Evolutionary conservation across 2,797 vertebrate genomes (phyloP).

Genomic region (Leptatherina wallacei): DNA sequence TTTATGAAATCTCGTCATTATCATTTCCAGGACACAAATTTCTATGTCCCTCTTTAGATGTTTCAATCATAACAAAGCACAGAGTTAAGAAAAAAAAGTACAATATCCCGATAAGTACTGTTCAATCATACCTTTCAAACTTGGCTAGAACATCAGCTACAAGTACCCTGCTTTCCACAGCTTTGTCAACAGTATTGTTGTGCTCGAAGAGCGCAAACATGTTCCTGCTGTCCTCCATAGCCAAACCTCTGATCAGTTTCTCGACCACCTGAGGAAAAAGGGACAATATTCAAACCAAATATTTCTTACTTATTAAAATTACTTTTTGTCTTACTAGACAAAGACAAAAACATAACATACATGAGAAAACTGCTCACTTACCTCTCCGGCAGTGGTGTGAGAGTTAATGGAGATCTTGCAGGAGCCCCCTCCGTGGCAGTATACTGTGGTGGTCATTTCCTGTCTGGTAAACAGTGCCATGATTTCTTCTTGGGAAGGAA

Average conservation of each 20-base stretch:
- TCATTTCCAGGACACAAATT: conserved; percentile 4
- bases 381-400: conserved; percentile 94
- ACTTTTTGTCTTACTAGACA: neutral
- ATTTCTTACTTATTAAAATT: neutral
- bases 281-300: neutral
- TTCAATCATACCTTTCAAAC: conserved; percentile 87
- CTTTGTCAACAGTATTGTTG: conserved; percentile 84
- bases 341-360: neutral
- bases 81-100: neutral
- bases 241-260: conserved; percentile 91
- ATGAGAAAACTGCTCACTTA: conserved; percentile 41
- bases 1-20: neutral
- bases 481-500: conserved; percentile 94
- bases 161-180: conserved; percentile 91
- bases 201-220: conserved; percentile 95
- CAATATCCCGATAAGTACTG: neutral
- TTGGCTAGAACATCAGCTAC: conserved; percentile 93
- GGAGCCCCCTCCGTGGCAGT: conserved; percentile 93
- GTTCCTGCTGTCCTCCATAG: conserved; percentile 94
- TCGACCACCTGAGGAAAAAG: conserved; percentile 88
- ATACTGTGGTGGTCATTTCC: conserved; percentile 94
- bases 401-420: conserved; percentile 96
- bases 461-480: conserved; percentile 88
- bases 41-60: neutral
- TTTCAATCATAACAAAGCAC: neutral